Evolutionary conservation across 37 sponge, comb jelly and placozoan species (phyloP), one percentile per base, ranked within the genome.

Genomic region (Aplysina aerophoba): DNA sequence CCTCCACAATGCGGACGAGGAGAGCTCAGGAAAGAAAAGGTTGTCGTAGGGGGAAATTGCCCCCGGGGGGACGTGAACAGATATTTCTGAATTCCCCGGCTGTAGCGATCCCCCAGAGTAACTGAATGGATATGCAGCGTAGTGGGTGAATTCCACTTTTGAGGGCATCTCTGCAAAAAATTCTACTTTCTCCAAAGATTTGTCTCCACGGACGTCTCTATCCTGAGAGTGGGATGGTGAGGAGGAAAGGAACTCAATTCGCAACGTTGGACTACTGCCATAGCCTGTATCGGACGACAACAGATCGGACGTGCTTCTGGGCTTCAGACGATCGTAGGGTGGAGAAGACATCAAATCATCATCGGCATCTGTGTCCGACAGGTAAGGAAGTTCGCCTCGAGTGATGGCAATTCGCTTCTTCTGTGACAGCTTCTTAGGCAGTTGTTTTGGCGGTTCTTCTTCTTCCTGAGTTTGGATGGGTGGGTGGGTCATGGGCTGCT

Each of bases 1-100:
- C 19, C 78, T 40, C 78, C 78, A 75, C 78, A 75, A 15, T 17
- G 78, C 39, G 2, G 78, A 75, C 12, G 78, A 15, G 1, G 78
- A 40, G 54, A 75, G 53, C 53, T 75, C 78, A 15, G 78, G 78
- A 54, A 75, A 75, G 25, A 75, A 75, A 17, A 75, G 78, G 53
- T 44, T 75, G n/a, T 75, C 78, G 24, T 75, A 75, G 4, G 78
- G 78, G n/a, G 78, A 75, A 40, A 75, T 75, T 31, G 78, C 78
- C 78, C 78, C 78, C 54, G 78, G 78, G 78, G 78, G 78, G 12
- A 75, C 54, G 41, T 75, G 78, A 4, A 75, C 44, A 0, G 53
- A 36, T 4, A 75, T 75, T 15, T 75, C 78, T 24, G 78, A 75
- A 75, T 75, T 75, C 37, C 78, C 78, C 5, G 78, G 78, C n/a